These are phyloP conservation scores for Malurus leucopterus DNA, from an alignment of 2,797 vertebrate species.

Conservation along the genomic window DNA sequence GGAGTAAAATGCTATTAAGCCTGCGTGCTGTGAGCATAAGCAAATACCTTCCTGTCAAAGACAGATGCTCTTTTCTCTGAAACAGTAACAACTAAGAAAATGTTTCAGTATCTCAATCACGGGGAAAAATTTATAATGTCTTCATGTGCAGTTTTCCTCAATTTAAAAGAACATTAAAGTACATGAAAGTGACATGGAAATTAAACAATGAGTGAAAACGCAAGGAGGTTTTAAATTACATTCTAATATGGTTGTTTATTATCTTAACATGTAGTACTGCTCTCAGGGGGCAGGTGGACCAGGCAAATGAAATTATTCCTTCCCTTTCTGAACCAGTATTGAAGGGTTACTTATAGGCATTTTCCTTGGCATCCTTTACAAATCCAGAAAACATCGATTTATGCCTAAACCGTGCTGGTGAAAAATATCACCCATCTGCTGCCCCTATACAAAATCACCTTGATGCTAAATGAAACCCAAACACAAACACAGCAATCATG, in stretches of 20 bases:
- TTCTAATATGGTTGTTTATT: neutral
- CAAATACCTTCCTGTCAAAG: neutral
- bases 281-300: neutral
- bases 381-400: neutral
- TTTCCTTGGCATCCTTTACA: neutral
- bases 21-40: neutral
- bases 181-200: neutral
- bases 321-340: neutral
- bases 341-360: neutral
- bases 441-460: neutral
- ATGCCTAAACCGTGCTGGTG: neutral
- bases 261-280: neutral
- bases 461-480: neutral
- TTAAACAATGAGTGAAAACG: neutral
- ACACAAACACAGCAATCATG: neutral
- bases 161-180: neutral
- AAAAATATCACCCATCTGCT: neutral
- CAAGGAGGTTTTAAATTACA: neutral
- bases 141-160: neutral
- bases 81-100: neutral
- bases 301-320: neutral
- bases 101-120: neutral
- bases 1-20: neutral
- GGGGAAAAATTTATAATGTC: neutral
- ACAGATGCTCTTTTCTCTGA: neutral